Evolutionary conservation across 2,797 vertebrate species (phyloP).

Genomic region (Aplochiton taeniatus): DNA sequence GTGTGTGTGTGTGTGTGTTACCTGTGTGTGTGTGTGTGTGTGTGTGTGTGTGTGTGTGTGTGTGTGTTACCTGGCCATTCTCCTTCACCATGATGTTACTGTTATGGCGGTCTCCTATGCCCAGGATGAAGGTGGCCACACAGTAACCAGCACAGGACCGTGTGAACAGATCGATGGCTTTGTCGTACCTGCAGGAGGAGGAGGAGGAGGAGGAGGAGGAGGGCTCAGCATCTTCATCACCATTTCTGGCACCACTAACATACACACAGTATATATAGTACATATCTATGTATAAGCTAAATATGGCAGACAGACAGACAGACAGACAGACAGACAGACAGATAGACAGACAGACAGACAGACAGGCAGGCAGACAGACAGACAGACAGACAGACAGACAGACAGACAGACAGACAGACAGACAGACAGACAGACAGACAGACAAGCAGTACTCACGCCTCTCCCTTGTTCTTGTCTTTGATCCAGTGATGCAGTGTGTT

Average conservation of each 20-base stretch:
- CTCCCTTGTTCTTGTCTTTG: constrained; percentile 77
- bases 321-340: constrained; percentile 1
- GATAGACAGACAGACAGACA: not conserved
- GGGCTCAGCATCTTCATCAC: too few species aligned
- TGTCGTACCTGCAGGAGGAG: constrained; percentile 66
- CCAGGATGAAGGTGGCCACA: constrained; percentile 79
- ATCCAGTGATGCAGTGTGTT: constrained; percentile 80
- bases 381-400: constrained; percentile 1
- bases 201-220: not conserved
- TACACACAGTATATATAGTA: not conserved
- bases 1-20: constrained; percentile 7
- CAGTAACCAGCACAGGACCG: constrained; percentile 80
- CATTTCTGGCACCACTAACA: not conserved
- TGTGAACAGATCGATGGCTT: constrained; percentile 79
- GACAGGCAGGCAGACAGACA: not conserved
- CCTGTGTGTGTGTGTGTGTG: constrained; percentile 7
- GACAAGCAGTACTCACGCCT: constrained; percentile 63
- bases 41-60: constrained; percentile 11
- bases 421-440: constrained; percentile 28
- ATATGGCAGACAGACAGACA: not conserved
- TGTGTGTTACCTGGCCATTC: constrained; percentile 75
- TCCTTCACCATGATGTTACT: constrained; percentile 84
- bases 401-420: constrained; percentile 22
- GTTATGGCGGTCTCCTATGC: constrained; percentile 81
- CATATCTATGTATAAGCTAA: not conserved